Percentiles rank a stretch among this genome's conserved stretches.
phyloP scores from a whole-genome alignment of 2,888 invertebrate species.

The Tolmerus cingulatus region DNA sequence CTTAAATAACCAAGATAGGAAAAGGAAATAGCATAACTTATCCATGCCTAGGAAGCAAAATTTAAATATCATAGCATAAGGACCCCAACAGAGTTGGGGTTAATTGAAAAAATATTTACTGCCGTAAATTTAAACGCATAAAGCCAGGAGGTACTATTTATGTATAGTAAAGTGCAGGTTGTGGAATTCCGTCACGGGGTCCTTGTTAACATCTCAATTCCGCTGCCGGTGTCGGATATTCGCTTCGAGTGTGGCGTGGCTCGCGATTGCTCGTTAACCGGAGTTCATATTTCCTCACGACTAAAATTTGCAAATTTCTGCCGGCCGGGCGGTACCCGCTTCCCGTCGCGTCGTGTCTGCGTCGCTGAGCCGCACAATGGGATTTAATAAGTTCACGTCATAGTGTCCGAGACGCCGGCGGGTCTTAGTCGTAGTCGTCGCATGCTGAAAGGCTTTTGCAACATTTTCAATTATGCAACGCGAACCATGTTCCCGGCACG shows the following conservation, averaged over 20 bases:
- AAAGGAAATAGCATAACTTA: neutral
- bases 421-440: neutral
- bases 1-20: neutral
- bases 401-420: neutral
- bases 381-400: constrained; percentile 2
- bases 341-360: neutral
- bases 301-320: neutral
- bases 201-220: neutral
- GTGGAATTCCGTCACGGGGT: neutral
- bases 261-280: neutral
- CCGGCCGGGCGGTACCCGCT: neutral
- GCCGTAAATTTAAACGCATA: neutral
- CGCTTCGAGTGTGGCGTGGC: neutral
- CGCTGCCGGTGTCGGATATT: neutral
- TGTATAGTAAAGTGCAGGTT: neutral
- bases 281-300: neutral
- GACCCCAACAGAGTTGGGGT: neutral
- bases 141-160: neutral
- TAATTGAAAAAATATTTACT: neutral
- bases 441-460: constrained; percentile 17
- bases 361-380: neutral
- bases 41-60: no score
- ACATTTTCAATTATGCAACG: constrained; percentile 25
- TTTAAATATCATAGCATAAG: no score
- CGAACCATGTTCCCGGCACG: constrained; percentile 2